Conservation (phyloP, 2,797 vertebrate species). For the Spondyliosoma cantharus region DNA sequence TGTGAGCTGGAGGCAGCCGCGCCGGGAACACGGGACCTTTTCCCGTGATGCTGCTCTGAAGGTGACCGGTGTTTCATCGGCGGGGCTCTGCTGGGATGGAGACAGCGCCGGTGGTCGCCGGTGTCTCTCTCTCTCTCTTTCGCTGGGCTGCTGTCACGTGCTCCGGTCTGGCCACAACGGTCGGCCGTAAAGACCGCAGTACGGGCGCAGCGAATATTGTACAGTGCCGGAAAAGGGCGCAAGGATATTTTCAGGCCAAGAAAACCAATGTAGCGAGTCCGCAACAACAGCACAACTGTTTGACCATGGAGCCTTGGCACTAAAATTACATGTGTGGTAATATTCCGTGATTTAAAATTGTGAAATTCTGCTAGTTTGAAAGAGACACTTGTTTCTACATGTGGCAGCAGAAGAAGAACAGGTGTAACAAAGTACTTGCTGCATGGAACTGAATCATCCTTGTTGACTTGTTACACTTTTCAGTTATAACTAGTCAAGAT, state of each 20-base stretch:
- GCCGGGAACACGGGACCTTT: slow-evolving; percentile 56
- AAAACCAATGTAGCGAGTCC: background rate
- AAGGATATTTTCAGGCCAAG: background rate
- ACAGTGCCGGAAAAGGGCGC: background rate
- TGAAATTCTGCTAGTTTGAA: background rate
- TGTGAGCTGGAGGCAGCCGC: slow-evolving; percentile 42
- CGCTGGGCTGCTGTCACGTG: slow-evolving; percentile 52
- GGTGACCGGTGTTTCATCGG: slow-evolving; percentile 78
- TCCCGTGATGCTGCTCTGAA: slow-evolving; percentile 68
- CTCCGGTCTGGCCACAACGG: background rate
- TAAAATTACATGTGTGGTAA: background rate
- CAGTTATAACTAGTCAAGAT: background rate
- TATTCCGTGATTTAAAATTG: background rate
- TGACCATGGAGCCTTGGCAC: background rate
- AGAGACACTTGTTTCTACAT: background rate
- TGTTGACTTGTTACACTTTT: background rate
- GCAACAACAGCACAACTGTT: background rate
- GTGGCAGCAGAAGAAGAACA: background rate
- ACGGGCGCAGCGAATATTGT: slow-evolving; percentile 30
- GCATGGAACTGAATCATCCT: background rate
- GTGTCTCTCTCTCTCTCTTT: background rate
- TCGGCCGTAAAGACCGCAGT: slow-evolving; percentile 50
- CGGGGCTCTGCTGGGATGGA: slow-evolving; percentile 41
- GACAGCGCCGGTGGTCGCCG: background rate
- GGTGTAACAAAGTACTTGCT: background rate